Percentiles rank a stretch among this genome's conserved stretches.
phyloP scores from a whole-genome alignment of 2,113 vertebrate genomes.

The Tautogolabrus adspersus region DNA sequence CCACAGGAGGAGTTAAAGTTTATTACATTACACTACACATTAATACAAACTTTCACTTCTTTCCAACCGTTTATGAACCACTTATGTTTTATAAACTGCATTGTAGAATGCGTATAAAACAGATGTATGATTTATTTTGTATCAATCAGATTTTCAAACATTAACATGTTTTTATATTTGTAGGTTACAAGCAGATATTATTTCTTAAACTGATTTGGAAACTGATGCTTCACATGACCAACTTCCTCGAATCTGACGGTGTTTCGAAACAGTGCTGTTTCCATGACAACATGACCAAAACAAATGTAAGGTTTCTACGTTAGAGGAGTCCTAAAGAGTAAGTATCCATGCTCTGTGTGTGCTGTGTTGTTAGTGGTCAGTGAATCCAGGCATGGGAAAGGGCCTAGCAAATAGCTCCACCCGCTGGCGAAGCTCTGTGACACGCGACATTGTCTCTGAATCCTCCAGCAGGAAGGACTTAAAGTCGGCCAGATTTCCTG shows the following conservation, averaged over 20 bases:
- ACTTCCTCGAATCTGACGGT: neutral
- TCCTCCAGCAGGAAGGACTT: constrained; percentile 89
- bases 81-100: too few relatives aligned
- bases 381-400: constrained; percentile 69
- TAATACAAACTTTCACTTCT: too few relatives aligned
- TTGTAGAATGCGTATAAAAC: too few relatives aligned
- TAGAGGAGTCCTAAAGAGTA: neutral
- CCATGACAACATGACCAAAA: neutral
- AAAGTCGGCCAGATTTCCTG: constrained; percentile 89
- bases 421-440: constrained; percentile 65
- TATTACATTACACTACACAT: too few relatives aligned
- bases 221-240: neutral
- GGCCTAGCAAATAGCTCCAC: constrained; percentile 74
- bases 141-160: too few relatives aligned
- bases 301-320: neutral
- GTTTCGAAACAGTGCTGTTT: neutral
- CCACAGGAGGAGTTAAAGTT: neutral
- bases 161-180: too few relatives aligned
- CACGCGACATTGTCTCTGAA: constrained; percentile 72
- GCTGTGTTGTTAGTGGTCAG: constrained; percentile 48
- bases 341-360: neutral
- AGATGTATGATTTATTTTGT: too few relatives aligned
- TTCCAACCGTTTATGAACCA: too few relatives aligned
- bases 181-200: too few relatives aligned
- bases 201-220: neutral